These are phyloP conservation scores for Noctua pronuba DNA, from an alignment of 2,888 invertebrate genomes.

Conservation along the genomic window DNA sequence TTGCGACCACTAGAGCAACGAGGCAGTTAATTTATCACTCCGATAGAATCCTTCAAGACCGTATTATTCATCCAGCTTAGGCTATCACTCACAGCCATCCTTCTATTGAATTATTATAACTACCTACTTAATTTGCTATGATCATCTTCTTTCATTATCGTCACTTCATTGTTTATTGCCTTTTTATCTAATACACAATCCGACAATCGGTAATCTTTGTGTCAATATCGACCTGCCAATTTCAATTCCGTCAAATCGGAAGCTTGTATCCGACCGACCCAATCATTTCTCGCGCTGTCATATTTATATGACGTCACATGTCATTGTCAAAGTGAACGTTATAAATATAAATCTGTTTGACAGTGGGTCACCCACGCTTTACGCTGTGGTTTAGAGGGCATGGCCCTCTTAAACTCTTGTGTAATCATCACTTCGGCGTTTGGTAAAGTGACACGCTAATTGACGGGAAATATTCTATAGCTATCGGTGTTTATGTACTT, in stretches of 20 bases:
- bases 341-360: slow-evolving; percentile 49
- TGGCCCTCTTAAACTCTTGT: slow-evolving; percentile 28
- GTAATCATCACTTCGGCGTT: slow-evolving; percentile 18
- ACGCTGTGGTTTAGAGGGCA: slow-evolving; percentile 47
- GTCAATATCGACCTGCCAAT: slow-evolving; percentile 7
- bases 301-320: slow-evolving; percentile 28
- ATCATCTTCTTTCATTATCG: not conserved
- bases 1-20: no score
- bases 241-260: slow-evolving; percentile 11
- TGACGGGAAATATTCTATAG: not conserved
- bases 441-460: slow-evolving; percentile 25
- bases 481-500: not conserved
- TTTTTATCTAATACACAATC: not conserved
- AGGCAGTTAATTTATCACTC: not conserved
- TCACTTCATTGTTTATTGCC: not conserved
- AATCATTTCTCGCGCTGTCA: slow-evolving; percentile 25
- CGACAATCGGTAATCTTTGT: not conserved
- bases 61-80: not conserved
- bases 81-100: not conserved
- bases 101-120: not conserved
- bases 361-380: slow-evolving; percentile 48
- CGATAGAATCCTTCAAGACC: not conserved
- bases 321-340: slow-evolving; percentile 34
- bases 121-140: not conserved
- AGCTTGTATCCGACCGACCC: slow-evolving; percentile 2